Evolutionary conservation across 1,140 invertebrate species (phyloP).

Genomic region (Orius insidiosus): DNA sequence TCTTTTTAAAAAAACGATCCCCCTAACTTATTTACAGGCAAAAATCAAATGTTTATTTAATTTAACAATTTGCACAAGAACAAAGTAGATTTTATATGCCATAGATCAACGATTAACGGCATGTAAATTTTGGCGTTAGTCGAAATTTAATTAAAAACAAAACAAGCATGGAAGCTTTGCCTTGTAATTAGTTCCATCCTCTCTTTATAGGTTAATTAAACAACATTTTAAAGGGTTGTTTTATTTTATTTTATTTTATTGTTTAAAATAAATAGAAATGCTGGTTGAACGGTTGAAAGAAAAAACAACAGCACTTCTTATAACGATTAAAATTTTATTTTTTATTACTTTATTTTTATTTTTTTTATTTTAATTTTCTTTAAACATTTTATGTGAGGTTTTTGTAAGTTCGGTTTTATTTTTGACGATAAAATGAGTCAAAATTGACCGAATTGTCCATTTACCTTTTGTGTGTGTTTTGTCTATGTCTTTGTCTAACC

Average conservation of each 20-base stretch:
- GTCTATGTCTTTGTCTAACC: constrained; percentile 17
- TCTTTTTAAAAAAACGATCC: background rate
- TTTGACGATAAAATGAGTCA: background rate
- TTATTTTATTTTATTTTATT: background rate
- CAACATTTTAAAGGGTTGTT: no score
- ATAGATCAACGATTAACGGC: constrained; percentile 1
- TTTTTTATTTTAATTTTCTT: constrained; percentile 7
- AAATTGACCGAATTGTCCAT: background rate
- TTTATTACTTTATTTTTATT: constrained; percentile 5
- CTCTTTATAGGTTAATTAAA: constrained; percentile 4
- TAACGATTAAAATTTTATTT: background rate
- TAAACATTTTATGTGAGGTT: background rate
- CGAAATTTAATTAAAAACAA: background rate
- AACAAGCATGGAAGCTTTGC: constrained; percentile 10
- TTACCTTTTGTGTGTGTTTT: constrained; percentile 16
- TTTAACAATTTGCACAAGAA: no score
- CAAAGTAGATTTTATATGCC: background rate
- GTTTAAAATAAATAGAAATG: constrained; percentile 8
- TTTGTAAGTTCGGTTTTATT: background rate
- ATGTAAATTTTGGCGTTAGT: constrained; percentile 4
- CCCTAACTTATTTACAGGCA: constrained; percentile 6
- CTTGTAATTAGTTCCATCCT: constrained; percentile 9
- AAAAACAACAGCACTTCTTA: constrained; percentile 2
- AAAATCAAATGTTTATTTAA: no score
- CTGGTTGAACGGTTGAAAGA: constrained; percentile 4